Conservation (phyloP, 2,888 invertebrate genomes). For the Hedya salicella region DNA sequence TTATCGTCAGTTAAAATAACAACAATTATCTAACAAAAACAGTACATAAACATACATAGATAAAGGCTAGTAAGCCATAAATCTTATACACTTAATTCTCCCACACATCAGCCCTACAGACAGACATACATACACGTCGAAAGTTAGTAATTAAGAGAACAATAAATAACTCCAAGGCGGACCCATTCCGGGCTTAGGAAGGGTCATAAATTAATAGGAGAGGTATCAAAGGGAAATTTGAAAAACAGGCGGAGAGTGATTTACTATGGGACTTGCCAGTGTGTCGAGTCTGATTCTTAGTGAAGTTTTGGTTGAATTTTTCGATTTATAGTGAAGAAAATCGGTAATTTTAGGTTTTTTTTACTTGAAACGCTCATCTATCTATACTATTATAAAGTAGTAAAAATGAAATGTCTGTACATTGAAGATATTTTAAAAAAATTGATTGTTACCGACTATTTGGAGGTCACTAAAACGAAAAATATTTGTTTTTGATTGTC, state of each 20-base stretch:
- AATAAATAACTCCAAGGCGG: slow-evolving; percentile 63
- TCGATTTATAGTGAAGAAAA: neutral
- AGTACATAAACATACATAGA: neutral
- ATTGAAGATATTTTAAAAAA: too few relatives aligned
- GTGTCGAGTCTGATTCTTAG: neutral
- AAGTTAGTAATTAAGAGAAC: slow-evolving; percentile 70
- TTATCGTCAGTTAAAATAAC: neutral
- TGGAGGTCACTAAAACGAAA: too few relatives aligned
- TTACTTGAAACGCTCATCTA: too few relatives aligned
- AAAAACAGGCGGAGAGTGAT: slow-evolving; percentile 18
- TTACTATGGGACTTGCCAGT: slow-evolving; percentile 4
- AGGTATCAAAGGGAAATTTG: slow-evolving; percentile 25
- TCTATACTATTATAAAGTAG: too few relatives aligned
- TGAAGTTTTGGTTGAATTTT: neutral
- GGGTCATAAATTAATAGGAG: slow-evolving; percentile 21
- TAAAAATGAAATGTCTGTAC: too few relatives aligned
- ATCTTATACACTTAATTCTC: slow-evolving; percentile 6
- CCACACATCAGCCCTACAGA: slow-evolving; percentile 24
- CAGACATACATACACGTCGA: slow-evolving; percentile 57
- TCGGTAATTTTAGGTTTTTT: too few relatives aligned
- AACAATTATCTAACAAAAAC: neutral
- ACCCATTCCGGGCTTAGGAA: neutral
- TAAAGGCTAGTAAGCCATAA: slow-evolving; percentile 5
- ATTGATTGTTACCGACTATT: too few relatives aligned
- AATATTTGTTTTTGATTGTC: too few relatives aligned